phyloP scores from a whole-genome alignment of 2,888 invertebrate genomes.

The Caenorhabditis imperialis region DNA sequence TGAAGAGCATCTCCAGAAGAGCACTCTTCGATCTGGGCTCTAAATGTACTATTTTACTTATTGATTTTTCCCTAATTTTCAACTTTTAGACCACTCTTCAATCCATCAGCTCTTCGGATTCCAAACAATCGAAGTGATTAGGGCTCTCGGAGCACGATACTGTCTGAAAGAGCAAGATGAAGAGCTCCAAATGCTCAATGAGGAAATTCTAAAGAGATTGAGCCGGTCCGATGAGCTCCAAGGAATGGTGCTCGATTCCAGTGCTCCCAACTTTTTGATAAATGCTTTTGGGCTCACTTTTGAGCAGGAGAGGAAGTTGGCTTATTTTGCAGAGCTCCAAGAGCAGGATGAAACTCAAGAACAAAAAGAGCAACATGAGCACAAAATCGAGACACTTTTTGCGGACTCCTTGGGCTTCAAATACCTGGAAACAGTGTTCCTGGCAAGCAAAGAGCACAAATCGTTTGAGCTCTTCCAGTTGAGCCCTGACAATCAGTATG shows the following conservation, averaged over 20 bases:
- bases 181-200: conserved; percentile 7
- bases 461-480: conserved; percentile 11
- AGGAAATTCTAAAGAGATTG: conserved; percentile 7
- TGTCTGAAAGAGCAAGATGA: conserved; percentile 12
- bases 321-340: background rate
- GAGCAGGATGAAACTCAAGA: too few relatives aligned
- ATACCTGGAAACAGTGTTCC: conserved; percentile 5
- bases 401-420: background rate
- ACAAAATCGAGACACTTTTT: too few relatives aligned
- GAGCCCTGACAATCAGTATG: background rate
- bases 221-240: background rate
- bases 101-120: conserved; percentile 19
- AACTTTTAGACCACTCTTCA: conserved; percentile 6
- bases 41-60: conserved; percentile 1
- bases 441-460: background rate
- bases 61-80: conserved; percentile 1
- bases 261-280: conserved; percentile 1
- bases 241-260: background rate
- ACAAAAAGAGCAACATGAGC: too few relatives aligned
- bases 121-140: conserved; percentile 9
- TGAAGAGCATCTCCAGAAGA: conserved; percentile 12
- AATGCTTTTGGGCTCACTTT: background rate
- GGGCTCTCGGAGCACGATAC: background rate
- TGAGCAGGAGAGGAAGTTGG: background rate
- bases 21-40: conserved; percentile 26